Evolutionary conservation across 1,140 invertebrate species (phyloP), one percentile per base, ranked within the genome.

Genomic region (Megathymus violae): DNA sequence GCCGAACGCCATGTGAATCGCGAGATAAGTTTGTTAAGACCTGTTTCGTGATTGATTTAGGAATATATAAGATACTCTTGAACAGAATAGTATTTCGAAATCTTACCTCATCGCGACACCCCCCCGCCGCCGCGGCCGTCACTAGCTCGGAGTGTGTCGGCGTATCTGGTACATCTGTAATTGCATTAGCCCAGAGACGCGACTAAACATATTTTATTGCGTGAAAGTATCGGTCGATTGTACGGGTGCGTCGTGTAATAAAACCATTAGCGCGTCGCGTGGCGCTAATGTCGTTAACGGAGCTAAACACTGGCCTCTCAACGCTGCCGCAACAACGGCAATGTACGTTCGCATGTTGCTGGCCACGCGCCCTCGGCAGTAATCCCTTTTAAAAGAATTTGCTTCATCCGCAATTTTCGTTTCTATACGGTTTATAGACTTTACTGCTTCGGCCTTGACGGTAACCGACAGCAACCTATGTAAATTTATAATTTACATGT

Each of bases 241-340:
- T 48, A 48, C 46, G 46, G 46, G 46, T 48, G 46, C 46, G 31
- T 48, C 46, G 46, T n/a, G 13, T 27, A 48, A 31, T 48, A 48
- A 48, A 31, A 48, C 46, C 31, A 6, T 48, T 48, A 48, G 25
- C 22, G 46, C 46, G 25, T 31, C 14, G 46, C 46, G 46, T 15
- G 44, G 6, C 13, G 46, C 11, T 48, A 48, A 48, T 48, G 46
- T 31, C 13, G 46, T 48, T 48, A 48, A 25, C 46, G 46, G 17
- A 25, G 10, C 34, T 36, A 36, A 36, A 36, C 34, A 1, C 0
- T 19, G 9, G 44, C 22, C 46, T 48, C 31, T 9, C 10, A 11
- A 31, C 46, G 17, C 46, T n/a, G n/a, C n/a, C n/a, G n/a, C n/a
- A n/a, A n/a, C n/a, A n/a, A n/a, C n/a, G n/a, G n/a, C n/a, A n/a